Conservation (phyloP, 2,113 vertebrate species). For the Podarcis raffonei region DNA sequence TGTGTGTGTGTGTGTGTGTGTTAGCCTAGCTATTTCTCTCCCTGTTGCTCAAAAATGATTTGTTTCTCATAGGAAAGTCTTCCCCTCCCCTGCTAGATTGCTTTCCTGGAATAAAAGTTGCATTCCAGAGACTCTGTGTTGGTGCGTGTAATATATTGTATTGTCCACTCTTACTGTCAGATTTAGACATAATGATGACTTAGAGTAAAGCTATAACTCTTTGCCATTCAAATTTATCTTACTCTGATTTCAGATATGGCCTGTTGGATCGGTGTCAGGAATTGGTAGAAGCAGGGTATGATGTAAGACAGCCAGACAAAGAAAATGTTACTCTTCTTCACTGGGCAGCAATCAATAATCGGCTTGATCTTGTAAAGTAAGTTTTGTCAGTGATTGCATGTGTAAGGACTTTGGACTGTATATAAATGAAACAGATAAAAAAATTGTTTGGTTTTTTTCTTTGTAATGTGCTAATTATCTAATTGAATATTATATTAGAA, state of each 20-base stretch:
- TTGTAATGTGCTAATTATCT: neutral
- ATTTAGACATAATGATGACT: neutral
- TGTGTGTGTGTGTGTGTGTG: neutral
- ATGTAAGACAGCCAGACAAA: conserved; percentile 91
- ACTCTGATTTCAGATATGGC: conserved; percentile 83
- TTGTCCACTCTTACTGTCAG: neutral
- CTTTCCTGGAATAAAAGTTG: neutral
- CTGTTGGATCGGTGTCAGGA: conserved; percentile 92
- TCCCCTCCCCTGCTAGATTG: neutral
- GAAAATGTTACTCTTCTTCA: conserved; percentile 96
- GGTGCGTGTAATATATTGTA: neutral
- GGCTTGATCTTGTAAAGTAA: conserved; percentile 91
- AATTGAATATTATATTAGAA: too few relatives aligned
- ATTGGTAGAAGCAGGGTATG: conserved; percentile 93
- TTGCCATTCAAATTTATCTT: neutral
- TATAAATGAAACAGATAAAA: neutral
- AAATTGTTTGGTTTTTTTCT: conserved; percentile 4
- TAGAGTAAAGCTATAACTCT: neutral
- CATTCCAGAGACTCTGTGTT: neutral
- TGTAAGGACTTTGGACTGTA: conserved; percentile 15
- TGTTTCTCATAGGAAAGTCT: neutral
- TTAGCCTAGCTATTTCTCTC: neutral
- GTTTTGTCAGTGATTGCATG: conserved; percentile 36
- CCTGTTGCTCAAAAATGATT: neutral
- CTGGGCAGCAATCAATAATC: conserved; percentile 98